A percentile compares a stretch with the other conserved stretches of the same genome.
phyloP scores from a whole-genome alignment of 2,888 invertebrate species.

The Dimorphilus gyrociliatus region DNA sequence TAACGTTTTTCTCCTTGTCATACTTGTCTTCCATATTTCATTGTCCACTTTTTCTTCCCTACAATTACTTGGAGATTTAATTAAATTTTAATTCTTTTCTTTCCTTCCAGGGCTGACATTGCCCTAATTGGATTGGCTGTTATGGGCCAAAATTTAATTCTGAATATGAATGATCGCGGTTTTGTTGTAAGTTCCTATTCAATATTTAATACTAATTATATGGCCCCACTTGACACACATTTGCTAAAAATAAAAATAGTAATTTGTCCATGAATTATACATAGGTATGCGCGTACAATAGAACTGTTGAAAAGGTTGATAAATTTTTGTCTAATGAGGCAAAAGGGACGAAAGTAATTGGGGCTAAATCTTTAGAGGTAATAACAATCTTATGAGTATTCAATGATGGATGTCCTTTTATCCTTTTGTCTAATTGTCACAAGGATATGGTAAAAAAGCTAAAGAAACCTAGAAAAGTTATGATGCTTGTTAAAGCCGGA shows the following conservation, averaged over 20 bases:
- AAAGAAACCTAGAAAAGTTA: constrained; percentile 76
- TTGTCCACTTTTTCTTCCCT: too few relatives aligned
- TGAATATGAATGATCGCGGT: constrained; percentile 99
- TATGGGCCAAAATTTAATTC: constrained; percentile 96
- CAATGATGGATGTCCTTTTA: too few relatives aligned
- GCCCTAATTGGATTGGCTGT: constrained; percentile 95
- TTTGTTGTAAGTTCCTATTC: constrained; percentile 62
- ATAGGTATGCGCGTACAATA: constrained; percentile 52
- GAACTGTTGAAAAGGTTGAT: constrained; percentile 85
- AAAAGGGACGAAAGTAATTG: constrained; percentile 86
- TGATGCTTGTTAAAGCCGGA: constrained; percentile 70
- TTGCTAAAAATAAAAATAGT: too few relatives aligned
- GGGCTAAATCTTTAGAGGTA: constrained; percentile 72
- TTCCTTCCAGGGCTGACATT: constrained; percentile 55
- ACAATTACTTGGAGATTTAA: too few relatives aligned
- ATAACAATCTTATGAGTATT: too few relatives aligned
- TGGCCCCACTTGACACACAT: too few relatives aligned
- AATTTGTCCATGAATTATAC: too few relatives aligned
- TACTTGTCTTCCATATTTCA: too few relatives aligned
- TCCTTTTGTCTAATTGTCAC: too few relatives aligned
- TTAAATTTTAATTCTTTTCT: too few relatives aligned
- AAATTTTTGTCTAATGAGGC: constrained; percentile 85
- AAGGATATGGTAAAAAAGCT: constrained; percentile 80
- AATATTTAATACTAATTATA: too few relatives aligned
- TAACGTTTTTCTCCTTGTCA: too few relatives aligned